A percentile compares a stretch with the other conserved stretches of the same genome.
phyloP scores from a whole-genome alignment of 2,113 vertebrate genomes.

The Pipa parva region DNA sequence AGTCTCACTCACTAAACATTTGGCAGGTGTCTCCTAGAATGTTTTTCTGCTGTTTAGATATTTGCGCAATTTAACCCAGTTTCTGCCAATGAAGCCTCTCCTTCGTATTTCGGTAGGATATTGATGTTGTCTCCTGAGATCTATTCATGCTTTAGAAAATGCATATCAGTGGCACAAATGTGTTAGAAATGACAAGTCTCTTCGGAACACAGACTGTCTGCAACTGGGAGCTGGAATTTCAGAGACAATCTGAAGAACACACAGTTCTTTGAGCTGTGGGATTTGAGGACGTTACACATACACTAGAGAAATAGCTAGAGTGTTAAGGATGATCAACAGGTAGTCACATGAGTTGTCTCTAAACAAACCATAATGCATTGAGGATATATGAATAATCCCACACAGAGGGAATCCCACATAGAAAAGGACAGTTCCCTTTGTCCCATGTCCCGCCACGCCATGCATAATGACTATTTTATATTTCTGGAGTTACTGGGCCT shows the following conservation, averaged over 20 bases:
- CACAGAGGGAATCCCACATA: too few relatives aligned
- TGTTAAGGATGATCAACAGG: too few relatives aligned
- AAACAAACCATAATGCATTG: too few relatives aligned
- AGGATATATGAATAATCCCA: too few relatives aligned
- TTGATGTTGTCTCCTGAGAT: slow-evolving; percentile 4
- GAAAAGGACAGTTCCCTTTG: too few relatives aligned
- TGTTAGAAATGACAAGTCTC: slow-evolving; percentile 19
- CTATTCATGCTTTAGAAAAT: background rate
- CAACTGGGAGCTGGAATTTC: background rate
- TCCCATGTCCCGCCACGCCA: too few relatives aligned
- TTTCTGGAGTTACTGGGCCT: too few relatives aligned
- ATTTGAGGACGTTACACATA: slow-evolving; percentile 1
- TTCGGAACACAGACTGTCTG: slow-evolving; percentile 28
- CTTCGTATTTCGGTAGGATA: background rate
- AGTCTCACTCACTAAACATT: too few relatives aligned
- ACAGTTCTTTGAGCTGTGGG: background rate
- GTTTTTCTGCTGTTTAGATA: background rate
- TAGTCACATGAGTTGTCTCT: too few relatives aligned
- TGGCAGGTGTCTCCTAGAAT: too few relatives aligned
- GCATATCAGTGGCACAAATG: background rate
- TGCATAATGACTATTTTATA: too few relatives aligned
- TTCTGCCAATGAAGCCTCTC: background rate
- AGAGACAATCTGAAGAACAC: background rate
- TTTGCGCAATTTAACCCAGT: background rate
- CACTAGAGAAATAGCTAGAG: background rate